Evolutionary conservation across 2,888 invertebrate genomes (phyloP).

Genomic region (Noctua fimbriata): DNA sequence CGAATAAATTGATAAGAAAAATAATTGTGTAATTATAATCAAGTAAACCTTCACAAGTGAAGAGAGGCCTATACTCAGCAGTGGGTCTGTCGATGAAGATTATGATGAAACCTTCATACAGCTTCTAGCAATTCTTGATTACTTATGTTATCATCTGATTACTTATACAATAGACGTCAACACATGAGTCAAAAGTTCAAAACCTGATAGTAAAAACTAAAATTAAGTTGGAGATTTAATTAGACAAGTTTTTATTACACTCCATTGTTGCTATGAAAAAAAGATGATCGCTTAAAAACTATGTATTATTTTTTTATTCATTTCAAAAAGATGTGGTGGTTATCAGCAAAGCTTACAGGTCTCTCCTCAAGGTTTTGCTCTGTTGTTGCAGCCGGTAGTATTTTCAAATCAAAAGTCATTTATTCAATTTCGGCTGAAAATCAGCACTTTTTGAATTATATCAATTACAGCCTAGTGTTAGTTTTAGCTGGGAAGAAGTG

Average conservation of each 20-base stretch:
- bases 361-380: not conserved
- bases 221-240: not conserved
- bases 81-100: too few species aligned
- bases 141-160: constrained; percentile 3
- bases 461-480: not conserved
- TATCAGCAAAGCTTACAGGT: too few species aligned
- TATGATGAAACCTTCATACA: not conserved
- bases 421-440: not conserved
- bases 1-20: constrained; percentile 6
- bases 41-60: too few species aligned
- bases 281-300: too few species aligned
- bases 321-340: too few species aligned
- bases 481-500: not conserved
- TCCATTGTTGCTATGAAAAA: not conserved
- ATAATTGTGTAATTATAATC: constrained; percentile 10
- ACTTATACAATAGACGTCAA: not conserved
- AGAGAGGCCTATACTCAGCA: too few species aligned
- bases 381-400: not conserved
- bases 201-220: not conserved
- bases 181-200: not conserved
- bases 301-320: too few species aligned
- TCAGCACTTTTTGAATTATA: not conserved
- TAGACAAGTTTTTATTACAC: not conserved
- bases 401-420: not conserved
- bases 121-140: constrained; percentile 3